A percentile compares a stretch with the other conserved stretches of the same genome.
Evolutionary conservation across 1,140 invertebrate species (phyloP).

Genomic region (Aphis craccivora): DNA sequence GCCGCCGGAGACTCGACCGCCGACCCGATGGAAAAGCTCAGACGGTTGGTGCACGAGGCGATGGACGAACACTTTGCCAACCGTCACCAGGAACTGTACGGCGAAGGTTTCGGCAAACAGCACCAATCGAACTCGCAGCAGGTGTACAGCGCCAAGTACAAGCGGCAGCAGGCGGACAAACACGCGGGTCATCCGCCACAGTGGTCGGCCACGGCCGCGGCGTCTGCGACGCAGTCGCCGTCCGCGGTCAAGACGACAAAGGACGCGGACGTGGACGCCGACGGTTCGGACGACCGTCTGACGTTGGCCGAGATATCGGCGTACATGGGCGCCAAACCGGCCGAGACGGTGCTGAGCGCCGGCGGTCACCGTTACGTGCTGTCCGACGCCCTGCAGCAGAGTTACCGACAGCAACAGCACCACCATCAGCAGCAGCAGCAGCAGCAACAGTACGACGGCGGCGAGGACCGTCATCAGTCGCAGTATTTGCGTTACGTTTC

Average conservation of each 20-base stretch:
- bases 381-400: constrained; percentile 31
- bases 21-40: constrained; percentile 32
- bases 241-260: background rate
- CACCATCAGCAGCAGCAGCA: background rate
- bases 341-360: constrained; percentile 38
- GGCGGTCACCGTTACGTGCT: constrained; percentile 48
- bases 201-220: background rate
- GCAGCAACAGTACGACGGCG: background rate
- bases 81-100: constrained; percentile 23
- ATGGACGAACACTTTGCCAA: constrained; percentile 46
- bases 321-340: constrained; percentile 54
- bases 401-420: background rate
- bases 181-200: background rate
- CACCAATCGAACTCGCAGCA: background rate
- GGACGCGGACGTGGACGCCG: constrained; percentile 24
- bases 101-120: constrained; percentile 34
- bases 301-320: constrained; percentile 47
- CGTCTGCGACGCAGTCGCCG: background rate
- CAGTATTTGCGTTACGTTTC: constrained; percentile 48
- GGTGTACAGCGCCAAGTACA: constrained; percentile 44
- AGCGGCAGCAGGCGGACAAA: background rate
- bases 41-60: constrained; percentile 35
- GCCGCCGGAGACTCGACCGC: background rate
- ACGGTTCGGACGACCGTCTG: constrained; percentile 43
- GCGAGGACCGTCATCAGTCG: background rate